Evolutionary conservation across 2,797 vertebrate genomes (phyloP).

Genomic region (Enteromius thamalakanensis): DNA sequence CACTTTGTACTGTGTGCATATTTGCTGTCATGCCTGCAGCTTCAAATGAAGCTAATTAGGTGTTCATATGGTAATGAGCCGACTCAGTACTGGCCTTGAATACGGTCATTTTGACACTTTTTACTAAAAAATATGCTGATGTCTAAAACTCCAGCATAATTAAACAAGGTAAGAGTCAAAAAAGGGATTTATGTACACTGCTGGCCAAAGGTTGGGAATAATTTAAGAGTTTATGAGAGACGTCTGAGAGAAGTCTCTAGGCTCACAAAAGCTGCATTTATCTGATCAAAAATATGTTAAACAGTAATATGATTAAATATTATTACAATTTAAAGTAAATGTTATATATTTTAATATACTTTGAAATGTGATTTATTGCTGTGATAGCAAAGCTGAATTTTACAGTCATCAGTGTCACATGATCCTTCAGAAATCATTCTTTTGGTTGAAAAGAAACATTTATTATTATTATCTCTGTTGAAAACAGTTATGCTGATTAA

Average conservation of each 20-base stretch:
- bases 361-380: no score
- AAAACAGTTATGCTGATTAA: no score
- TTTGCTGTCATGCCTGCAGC: constrained; percentile 44
- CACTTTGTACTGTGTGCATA: constrained; percentile 33
- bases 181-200: neutral
- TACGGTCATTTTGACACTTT: constrained; percentile 28
- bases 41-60: constrained; percentile 52
- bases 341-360: neutral
- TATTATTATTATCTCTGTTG: no score
- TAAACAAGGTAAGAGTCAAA: constrained; percentile 9
- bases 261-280: neutral
- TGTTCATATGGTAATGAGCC: constrained; percentile 55
- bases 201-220: neutral
- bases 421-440: no score
- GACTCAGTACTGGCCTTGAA: constrained; percentile 39
- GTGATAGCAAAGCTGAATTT: no score
- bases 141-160: neutral
- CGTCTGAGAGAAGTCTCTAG: neutral
- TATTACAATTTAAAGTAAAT: neutral
- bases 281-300: neutral
- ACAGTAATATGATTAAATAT: neutral
- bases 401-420: no score
- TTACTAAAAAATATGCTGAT: neutral
- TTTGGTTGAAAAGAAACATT: no score
- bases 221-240: neutral